Evolutionary conservation across 1,140 invertebrate species (phyloP).

Genomic region (Daktulosphaira vitifoliae): DNA sequence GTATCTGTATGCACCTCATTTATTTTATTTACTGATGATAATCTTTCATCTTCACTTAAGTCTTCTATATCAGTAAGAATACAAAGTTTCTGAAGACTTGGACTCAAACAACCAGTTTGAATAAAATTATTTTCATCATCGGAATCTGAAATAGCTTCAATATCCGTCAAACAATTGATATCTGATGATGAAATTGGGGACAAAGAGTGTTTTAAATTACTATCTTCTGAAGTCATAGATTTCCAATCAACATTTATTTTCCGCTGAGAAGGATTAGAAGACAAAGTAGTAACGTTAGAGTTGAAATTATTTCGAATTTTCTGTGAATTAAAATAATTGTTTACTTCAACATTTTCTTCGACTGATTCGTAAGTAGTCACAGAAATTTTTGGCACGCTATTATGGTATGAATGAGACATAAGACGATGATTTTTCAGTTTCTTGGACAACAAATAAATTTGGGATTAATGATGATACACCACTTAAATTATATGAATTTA

Average conservation of each 20-base stretch:
- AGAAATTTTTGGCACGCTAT: background rate
- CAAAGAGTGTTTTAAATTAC: constrained; percentile 5
- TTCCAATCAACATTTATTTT: no score
- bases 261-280: no score
- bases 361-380: constrained; percentile 18
- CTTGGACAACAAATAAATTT: background rate
- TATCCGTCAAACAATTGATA: constrained; percentile 8
- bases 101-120: background rate
- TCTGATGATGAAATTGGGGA: background rate
- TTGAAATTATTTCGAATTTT: background rate
- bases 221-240: background rate
- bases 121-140: constrained; percentile 19
- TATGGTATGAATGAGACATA: background rate
- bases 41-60: constrained; percentile 20
- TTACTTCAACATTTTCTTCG: constrained; percentile 13
- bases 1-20: constrained; percentile 6
- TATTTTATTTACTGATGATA: background rate
- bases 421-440: background rate
- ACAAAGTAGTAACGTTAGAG: no score
- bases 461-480: background rate
- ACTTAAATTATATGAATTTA: constrained; percentile 11
- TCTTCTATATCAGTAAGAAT: constrained; percentile 26
- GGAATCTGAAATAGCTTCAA: constrained; percentile 23
- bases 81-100: background rate
- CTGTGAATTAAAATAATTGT: background rate